Evolutionary conservation across 1,140 invertebrate genomes (phyloP), one percentile per base, ranked within the genome.

Genomic region (Lordiphosa mommai): DNA sequence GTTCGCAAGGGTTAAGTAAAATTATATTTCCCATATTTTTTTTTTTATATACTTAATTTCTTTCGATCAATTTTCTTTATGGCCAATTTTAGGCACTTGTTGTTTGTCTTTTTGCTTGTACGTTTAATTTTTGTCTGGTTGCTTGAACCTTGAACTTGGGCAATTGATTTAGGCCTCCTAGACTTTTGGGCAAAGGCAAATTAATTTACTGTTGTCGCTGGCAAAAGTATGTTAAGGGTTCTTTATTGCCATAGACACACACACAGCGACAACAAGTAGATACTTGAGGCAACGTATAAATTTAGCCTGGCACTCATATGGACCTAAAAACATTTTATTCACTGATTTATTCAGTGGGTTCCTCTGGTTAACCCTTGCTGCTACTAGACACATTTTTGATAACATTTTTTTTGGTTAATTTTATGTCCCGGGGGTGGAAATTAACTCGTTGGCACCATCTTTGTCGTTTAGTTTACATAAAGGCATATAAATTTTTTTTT

Each of bases 161-260:
- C 40, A 43, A 43, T 43, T 43, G 40, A 43, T 43, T 43, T 43
- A 43, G 20, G 40, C 13, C 40, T 10, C 20, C 9, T 10, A 9
- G 7, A n/a, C 9, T 33, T 10, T 33, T n/a, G 38, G 17, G 40
- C 20, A 27, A 27, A 13, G 20, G 40, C 40, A 43, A 43, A 43
- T 43, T 43, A 43, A 43, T 43, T 43, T 43, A 43, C 17, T 43
- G 40, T 43, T 43, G 40, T 43, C 40, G 40, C 40, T 17, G 6
- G 13, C 20, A 27, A 43, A 27, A 43, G 40, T 43, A 43, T 27
- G 40, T 12, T 43, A 43, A 12, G 40, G 40, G 20, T 43, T 38
- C 23, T 43, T 23, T 23, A 12, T 23, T 23, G 27, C 40, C 34
- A 43, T 23, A 43, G n/a, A 23, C 34, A 38, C 40, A 43, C 20